Percentiles rank a stretch among this genome's conserved stretches.
phyloP scores from a whole-genome alignment of 2,797 vertebrate species.

The Pantherophis alleghaniensis region DNA sequence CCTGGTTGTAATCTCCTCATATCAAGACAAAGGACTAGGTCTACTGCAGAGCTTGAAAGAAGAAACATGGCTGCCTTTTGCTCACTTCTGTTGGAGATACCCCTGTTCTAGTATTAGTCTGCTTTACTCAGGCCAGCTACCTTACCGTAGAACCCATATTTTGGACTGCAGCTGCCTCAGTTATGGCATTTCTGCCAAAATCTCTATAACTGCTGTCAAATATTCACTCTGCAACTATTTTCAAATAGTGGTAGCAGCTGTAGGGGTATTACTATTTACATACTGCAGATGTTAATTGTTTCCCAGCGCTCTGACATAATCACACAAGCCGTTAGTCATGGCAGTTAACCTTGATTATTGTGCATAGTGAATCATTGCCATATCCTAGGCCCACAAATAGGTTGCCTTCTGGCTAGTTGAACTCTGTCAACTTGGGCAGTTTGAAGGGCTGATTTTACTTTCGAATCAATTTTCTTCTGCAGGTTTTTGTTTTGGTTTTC shows the following conservation, averaged over 20 bases:
- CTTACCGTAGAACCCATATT: not conserved
- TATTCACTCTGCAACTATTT: not conserved
- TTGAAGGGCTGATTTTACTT: not conserved
- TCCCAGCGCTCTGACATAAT: not conserved
- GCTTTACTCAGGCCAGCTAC: no score
- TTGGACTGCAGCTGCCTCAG: not conserved
- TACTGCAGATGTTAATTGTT: not conserved
- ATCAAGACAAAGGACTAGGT: not conserved
- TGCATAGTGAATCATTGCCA: not conserved
- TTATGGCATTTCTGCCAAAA: not conserved
- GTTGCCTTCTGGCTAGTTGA: constrained; percentile 8
- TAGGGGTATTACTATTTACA: not conserved
- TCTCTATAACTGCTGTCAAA: not conserved
- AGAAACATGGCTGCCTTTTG: not conserved
- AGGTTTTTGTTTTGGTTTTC: not conserved
- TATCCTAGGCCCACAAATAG: not conserved
- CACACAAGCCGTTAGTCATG: constrained; percentile 10
- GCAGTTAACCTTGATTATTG: not conserved
- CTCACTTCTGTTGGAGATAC: not conserved
- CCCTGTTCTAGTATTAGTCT: not conserved
- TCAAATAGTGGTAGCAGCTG: not conserved
- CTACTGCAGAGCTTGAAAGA: not conserved
- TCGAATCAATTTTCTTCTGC: not conserved
- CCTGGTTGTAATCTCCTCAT: not conserved
- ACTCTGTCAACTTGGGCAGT: not conserved